Percentiles rank a stretch among this genome's conserved stretches.
These are phyloP conservation scores for Eledone cirrhosa DNA, from an alignment of 2,888 invertebrate genomes.

Conservation along the genomic window DNA sequence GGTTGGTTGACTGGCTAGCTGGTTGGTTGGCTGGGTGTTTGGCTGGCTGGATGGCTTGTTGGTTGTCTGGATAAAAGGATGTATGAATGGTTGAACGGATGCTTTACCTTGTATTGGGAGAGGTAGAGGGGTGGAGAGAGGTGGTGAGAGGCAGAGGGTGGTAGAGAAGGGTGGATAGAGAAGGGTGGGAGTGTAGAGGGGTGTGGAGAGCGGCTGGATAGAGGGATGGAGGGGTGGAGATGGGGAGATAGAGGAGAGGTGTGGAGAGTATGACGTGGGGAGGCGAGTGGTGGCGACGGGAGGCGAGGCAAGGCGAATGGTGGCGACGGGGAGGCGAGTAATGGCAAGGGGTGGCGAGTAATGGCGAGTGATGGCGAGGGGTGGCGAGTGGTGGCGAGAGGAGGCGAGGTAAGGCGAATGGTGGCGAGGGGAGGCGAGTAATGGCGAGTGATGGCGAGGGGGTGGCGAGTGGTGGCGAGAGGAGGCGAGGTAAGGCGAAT, in stretches of 20 bases:
- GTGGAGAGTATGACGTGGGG: neutral
- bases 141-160: neutral
- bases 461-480: neutral
- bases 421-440: neutral
- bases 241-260: neutral
- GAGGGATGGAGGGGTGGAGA: neutral
- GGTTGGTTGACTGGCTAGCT: no score
- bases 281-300: neutral
- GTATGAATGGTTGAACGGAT: no score
- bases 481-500: neutral
- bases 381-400: neutral
- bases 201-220: neutral
- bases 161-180: neutral
- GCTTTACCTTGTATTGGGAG: no score
- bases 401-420: no score
- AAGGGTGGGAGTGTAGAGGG: neutral
- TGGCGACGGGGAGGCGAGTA: no score
- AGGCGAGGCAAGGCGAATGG: neutral
- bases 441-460: neutral
- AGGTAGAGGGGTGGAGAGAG: neutral
- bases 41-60: no score
- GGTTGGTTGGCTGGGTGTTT: no score
- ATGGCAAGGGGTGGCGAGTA: neutral
- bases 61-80: no score
- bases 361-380: neutral